Evolutionary conservation across 1,140 invertebrate genomes (phyloP).

Genomic region (Drosophila sp.): DNA sequence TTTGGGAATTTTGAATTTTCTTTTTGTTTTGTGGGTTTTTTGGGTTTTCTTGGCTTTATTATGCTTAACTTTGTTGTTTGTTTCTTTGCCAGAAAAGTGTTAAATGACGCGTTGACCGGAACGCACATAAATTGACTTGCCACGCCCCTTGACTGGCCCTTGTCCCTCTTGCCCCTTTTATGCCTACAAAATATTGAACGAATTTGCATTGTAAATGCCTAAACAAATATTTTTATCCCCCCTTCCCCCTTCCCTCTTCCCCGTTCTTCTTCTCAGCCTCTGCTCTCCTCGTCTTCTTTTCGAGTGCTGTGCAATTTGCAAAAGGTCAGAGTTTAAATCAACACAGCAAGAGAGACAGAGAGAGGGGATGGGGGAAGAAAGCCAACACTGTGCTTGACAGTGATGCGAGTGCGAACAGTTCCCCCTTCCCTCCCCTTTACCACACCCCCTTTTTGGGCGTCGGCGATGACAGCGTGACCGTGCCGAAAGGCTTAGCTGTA

Average conservation of each 20-base stretch:
- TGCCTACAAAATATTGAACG: constrained; percentile 55
- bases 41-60: constrained; percentile 27
- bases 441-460: not conserved
- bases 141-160: constrained; percentile 21
- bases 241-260: not conserved
- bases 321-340: constrained; percentile 57
- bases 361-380: not conserved
- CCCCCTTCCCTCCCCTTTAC: not conserved
- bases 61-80: constrained; percentile 17
- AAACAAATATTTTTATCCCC: constrained; percentile 67
- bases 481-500: constrained; percentile 35
- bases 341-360: constrained; percentile 21
- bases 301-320: constrained; percentile 57
- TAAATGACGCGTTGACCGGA: constrained; percentile 73
- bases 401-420: constrained; percentile 21
- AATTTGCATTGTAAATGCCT: constrained; percentile 81
- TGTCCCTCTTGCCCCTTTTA: not conserved
- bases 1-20: too few species aligned
- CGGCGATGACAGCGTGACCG: constrained; percentile 36
- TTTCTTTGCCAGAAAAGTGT: constrained; percentile 59
- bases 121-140: constrained; percentile 67
- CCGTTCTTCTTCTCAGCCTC: not conserved
- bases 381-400: constrained; percentile 28
- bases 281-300: constrained; percentile 9
- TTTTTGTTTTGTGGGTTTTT: not conserved